Percentiles rank a stretch among this genome's conserved stretches.
These are phyloP conservation scores for Lysiphlebus fabarum DNA, from an alignment of 1,140 invertebrate species.

Conservation along the genomic window DNA sequence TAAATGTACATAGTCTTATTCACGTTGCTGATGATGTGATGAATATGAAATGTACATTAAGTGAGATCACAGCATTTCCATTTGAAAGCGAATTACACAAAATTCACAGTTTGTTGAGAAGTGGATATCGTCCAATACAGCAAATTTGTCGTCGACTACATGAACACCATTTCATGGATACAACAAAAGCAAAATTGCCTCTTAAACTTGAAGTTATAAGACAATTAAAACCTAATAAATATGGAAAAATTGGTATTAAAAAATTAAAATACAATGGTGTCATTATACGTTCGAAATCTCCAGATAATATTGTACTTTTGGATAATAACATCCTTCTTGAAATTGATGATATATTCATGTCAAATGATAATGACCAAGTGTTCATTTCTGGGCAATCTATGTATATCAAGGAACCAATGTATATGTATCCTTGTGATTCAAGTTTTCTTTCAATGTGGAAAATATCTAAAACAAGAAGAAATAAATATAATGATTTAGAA, in stretches of 20 bases:
- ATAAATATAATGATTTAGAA: not conserved
- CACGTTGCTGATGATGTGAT: too few species aligned
- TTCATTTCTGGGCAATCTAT: not conserved
- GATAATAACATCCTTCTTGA: not conserved
- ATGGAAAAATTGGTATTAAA: not conserved
- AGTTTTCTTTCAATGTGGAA: conserved; percentile 2
- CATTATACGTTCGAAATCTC: conserved; percentile 3
- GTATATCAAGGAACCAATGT: not conserved
- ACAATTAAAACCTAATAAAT: not conserved
- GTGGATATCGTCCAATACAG: not conserved
- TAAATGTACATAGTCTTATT: too few species aligned
- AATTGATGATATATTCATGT: conserved; percentile 10
- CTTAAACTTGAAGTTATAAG: not conserved
- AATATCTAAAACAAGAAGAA: not conserved
- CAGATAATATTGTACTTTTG: conserved; percentile 18
- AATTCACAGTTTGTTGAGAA: not conserved
- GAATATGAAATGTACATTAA: too few species aligned
- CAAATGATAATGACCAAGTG: not conserved
- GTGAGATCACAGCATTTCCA: conserved; percentile 2
- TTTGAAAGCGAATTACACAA: not conserved
- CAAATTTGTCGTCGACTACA: conserved; percentile 2
- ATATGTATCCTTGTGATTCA: conserved; percentile 8
- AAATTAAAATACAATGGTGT: not conserved
- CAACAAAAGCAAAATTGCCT: not conserved
- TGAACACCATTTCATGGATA: not conserved